These are phyloP conservation scores for Anthoptus insignis DNA, from an alignment of 2,888 invertebrate genomes.

Conservation along the genomic window DNA sequence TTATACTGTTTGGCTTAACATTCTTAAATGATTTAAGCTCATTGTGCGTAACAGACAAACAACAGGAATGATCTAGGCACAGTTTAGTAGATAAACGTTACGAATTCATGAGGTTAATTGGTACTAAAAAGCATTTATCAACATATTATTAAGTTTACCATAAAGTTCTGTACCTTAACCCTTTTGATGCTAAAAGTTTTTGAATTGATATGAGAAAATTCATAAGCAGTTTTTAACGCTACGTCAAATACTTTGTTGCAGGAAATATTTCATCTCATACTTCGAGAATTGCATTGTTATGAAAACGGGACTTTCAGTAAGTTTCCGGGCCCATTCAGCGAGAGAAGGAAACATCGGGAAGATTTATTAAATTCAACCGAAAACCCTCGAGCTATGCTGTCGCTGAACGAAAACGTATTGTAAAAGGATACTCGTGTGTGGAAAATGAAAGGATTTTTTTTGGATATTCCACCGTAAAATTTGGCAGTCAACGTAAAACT, in stretches of 20 bases:
- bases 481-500: constrained; percentile 22
- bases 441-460: constrained; percentile 48
- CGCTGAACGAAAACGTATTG: constrained; percentile 50
- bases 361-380: constrained; percentile 71
- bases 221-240: constrained; percentile 58
- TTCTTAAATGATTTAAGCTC: too few species aligned
- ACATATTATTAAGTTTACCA: neutral
- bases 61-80: too few species aligned
- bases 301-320: constrained; percentile 62
- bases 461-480: constrained; percentile 41
- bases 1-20: too few species aligned
- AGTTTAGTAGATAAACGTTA: too few species aligned
- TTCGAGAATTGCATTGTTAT: constrained; percentile 61
- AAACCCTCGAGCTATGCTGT: constrained; percentile 50
- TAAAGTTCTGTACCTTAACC: neutral
- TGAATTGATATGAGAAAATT: constrained; percentile 47
- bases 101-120: too few species aligned
- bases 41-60: too few species aligned
- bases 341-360: constrained; percentile 63
- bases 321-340: constrained; percentile 61
- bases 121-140: too few species aligned
- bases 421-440: constrained; percentile 51
- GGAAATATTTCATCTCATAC: constrained; percentile 67
- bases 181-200: neutral
- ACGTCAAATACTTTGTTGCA: constrained; percentile 46